Percentiles rank a stretch among this genome's conserved stretches.
These are phyloP conservation scores for Prolemur simus DNA, from an alignment of 2,113 vertebrate species.

Conservation along the genomic window DNA sequence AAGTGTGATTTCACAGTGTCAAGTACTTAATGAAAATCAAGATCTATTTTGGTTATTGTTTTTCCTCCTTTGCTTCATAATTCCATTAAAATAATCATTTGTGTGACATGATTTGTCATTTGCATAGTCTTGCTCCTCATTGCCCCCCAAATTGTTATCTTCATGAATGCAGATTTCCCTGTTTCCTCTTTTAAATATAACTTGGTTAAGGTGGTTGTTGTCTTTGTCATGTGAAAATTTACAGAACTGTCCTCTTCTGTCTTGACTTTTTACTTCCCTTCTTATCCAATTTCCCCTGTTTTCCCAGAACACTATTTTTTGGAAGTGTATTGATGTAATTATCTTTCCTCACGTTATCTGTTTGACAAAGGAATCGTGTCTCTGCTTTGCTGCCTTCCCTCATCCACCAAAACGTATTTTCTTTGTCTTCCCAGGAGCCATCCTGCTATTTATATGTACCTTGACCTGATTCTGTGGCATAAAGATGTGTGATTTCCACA, in stretches of 20 bases:
- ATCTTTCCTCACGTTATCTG: background rate
- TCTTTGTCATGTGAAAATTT: constrained; percentile 33
- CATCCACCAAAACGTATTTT: background rate
- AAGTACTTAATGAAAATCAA: constrained; percentile 40
- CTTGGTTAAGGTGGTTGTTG: background rate
- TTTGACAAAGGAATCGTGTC: background rate
- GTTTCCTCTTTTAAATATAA: background rate
- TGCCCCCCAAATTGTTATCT: background rate
- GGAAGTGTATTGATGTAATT: background rate
- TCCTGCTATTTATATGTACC: background rate
- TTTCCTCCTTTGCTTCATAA: background rate
- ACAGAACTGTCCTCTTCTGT: background rate
- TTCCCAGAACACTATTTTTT: background rate
- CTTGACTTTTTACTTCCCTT: background rate
- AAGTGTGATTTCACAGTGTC: constrained; percentile 47
- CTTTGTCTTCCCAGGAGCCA: background rate
- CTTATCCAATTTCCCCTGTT: background rate
- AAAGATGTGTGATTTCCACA: background rate
- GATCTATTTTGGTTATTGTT: background rate
- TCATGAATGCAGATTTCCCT: background rate
- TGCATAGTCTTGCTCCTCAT: background rate
- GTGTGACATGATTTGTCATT: background rate
- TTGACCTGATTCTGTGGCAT: no score
- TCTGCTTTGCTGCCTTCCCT: background rate
- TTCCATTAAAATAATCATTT: constrained; percentile 8